Evolutionary conservation across 2,113 vertebrate species (phyloP), one percentile per base, ranked within the genome.

Genomic region (Larimichthys crocea): DNA sequence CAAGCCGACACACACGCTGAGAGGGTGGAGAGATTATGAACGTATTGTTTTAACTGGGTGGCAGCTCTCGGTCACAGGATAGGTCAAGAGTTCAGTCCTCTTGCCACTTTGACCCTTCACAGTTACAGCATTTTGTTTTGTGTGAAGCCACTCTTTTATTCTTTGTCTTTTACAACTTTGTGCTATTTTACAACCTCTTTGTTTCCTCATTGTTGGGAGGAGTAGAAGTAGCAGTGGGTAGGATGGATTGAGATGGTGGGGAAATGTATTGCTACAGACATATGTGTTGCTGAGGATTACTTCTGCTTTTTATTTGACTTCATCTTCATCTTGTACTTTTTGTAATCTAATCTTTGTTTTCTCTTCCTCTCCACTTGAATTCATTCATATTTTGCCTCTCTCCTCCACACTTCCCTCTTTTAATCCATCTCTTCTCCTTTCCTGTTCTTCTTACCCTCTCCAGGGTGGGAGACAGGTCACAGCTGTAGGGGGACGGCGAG

Each of bases 81-180:
- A 90, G 94, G 93, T 94, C 91, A 92, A 90, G 88, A 95, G 95
- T 95, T 95, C 95, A 80, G 48, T 52, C 62, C 77, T 61, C 83
- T 84, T 90, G 91, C 76, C 80, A 74, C 69, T 86, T 81, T 92
- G 89, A 92, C 90, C 88, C 79, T 83, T 88, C 82, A 87, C 89
- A 84, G 82, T 91, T 91, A 86, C 85, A 80, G 8, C 81, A 84
- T 64, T 63, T 88, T 63, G 87, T 86, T 92, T 76, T 89, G 80
- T 87, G 79, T 81, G 59, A 73, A 70, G 35, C 57, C n/a, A 16
- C 84, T 79, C 77, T 88, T 91, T 93, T 89, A 82, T 76, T 91
- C 68, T 90, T 84, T 82, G 77, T 82, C 50, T 88, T 93, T 93
- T 90, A 90, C 89, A 89, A 89, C 89, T 86, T 79, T 80, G 84